Evolutionary conservation across 37 sponge, comb jelly and placozoan species (phyloP).

Genomic region (Haliclona indistincta): DNA sequence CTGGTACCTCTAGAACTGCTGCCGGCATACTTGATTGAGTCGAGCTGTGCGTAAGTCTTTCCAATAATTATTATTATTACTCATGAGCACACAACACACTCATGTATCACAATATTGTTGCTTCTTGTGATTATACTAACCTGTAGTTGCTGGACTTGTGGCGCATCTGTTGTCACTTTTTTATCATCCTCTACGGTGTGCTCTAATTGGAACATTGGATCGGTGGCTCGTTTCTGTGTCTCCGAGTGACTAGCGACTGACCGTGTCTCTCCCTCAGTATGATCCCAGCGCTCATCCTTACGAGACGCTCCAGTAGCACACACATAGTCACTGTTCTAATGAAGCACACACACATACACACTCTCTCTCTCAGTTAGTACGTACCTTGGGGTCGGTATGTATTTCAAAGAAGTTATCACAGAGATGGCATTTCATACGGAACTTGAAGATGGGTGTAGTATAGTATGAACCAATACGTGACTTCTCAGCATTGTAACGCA

Average conservation of each 20-base stretch:
- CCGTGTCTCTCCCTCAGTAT: constrained; percentile 79
- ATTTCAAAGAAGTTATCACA: constrained; percentile 98
- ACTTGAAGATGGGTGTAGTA: constrained; percentile 95
- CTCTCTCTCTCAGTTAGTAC: not conserved
- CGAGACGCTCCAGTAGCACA: constrained; percentile 84
- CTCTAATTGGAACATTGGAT: constrained; percentile 97
- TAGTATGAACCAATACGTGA: constrained; percentile 89
- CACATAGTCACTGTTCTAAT: constrained; percentile 87
- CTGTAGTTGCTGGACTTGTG: constrained; percentile 44
- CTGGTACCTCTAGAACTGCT: not conserved
- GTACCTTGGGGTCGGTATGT: constrained; percentile 94
- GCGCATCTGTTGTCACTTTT: constrained; percentile 81
- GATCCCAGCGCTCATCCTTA: constrained; percentile 83
- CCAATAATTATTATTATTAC: not conserved
- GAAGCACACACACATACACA: not conserved
- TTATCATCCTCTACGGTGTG: constrained; percentile 82
- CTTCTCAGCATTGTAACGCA: constrained; percentile 98
- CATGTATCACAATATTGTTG: no score
- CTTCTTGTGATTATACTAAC: no score
- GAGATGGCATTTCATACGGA: constrained; percentile 99
- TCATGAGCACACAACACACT: no score
- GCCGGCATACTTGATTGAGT: not conserved
- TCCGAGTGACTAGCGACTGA: constrained; percentile 64
- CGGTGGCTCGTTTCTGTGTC: constrained; percentile 64
- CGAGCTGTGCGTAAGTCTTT: not conserved